These are phyloP conservation scores for Moxostoma hubbsi DNA, from an alignment of 2,797 vertebrate genomes.

Conservation along the genomic window DNA sequence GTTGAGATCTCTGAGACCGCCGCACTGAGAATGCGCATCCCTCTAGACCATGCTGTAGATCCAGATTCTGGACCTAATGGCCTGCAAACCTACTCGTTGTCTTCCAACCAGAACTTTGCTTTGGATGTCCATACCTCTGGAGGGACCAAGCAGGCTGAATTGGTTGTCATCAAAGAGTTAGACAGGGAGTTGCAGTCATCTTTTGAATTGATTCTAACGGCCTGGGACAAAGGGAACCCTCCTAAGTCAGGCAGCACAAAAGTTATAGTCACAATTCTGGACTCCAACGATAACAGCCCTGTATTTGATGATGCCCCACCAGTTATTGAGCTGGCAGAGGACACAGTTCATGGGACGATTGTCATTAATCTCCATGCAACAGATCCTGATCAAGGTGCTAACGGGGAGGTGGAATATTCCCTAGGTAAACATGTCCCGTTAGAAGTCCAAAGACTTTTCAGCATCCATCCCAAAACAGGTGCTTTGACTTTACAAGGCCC, in stretches of 20 bases:
- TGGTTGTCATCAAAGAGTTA: constrained; percentile 88
- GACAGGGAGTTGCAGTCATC: constrained; percentile 86
- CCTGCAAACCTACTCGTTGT: constrained; percentile 83
- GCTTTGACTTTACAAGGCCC: constrained; percentile 77
- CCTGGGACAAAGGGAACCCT: constrained; percentile 87
- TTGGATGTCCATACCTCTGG: constrained; percentile 83
- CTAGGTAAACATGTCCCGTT: constrained; percentile 82
- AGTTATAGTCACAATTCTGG: constrained; percentile 84
- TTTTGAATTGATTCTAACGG: constrained; percentile 82
- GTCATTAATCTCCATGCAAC: constrained; percentile 86
- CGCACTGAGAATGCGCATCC: constrained; percentile 84
- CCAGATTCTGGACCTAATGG: constrained; percentile 83
- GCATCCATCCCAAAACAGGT: constrained; percentile 80
- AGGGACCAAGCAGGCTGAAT: constrained; percentile 83
- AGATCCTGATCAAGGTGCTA: constrained; percentile 90
- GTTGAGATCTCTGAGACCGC: constrained; percentile 91
- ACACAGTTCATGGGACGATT: constrained; percentile 80
- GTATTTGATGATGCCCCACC: constrained; percentile 83
- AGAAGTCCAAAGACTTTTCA: constrained; percentile 83
- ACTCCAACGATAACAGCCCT: constrained; percentile 94
- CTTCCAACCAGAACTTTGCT: constrained; percentile 85
- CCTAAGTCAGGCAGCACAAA: constrained; percentile 86
- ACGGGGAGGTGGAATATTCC: constrained; percentile 89
- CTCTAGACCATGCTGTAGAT: constrained; percentile 87
- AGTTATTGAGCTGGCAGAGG: constrained; percentile 82